phyloP scores from a whole-genome alignment of 2,888 invertebrate species.

The Sycophila texana region DNA sequence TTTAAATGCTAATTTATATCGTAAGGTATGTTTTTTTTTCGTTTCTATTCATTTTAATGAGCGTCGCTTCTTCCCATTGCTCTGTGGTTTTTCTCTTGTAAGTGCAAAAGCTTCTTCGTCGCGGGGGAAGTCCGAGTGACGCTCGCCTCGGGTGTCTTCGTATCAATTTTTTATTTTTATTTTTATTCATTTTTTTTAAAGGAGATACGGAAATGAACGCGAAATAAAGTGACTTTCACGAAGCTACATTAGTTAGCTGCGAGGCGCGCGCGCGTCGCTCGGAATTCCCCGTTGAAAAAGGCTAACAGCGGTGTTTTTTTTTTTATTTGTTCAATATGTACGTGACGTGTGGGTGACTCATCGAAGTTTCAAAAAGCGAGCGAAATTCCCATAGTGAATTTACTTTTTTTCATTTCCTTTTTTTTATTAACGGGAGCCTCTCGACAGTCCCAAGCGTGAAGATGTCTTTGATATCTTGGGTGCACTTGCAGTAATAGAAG shows the following conservation, averaged over 20 bases:
- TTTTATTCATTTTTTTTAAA: too few relatives aligned
- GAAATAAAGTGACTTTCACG: not conserved
- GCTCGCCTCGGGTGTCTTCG: not conserved
- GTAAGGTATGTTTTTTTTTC: slow-evolving; percentile 25
- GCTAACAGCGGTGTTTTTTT: slow-evolving; percentile 2
- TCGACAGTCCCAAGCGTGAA: slow-evolving; percentile 52
- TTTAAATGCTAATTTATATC: not conserved
- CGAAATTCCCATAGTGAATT: slow-evolving; percentile 8
- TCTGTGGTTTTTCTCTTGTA: not conserved
- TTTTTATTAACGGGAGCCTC: slow-evolving; percentile 37
- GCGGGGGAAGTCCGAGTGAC: slow-evolving; percentile 32
- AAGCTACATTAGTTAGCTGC: not conserved
- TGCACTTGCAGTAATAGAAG: slow-evolving; percentile 56
- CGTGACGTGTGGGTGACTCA: slow-evolving; percentile 21
- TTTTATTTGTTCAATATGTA: not conserved
- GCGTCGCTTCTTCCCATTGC: slow-evolving; percentile 4
- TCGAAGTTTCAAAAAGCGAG: slow-evolving; percentile 29
- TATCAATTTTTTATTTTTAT: too few relatives aligned
- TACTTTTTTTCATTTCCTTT: not conserved
- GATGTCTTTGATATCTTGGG: slow-evolving; percentile 54
- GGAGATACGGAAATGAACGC: not conserved
- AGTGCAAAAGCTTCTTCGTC: slow-evolving; percentile 31
- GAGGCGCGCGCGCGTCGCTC: slow-evolving; percentile 5
- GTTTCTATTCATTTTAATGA: slow-evolving; percentile 16
- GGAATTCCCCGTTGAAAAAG: slow-evolving; percentile 34